A percentile compares a stretch with the other conserved stretches of the same genome.
Evolutionary conservation across 2,113 vertebrate genomes (phyloP).

Genomic region (Hemiprocne comata): DNA sequence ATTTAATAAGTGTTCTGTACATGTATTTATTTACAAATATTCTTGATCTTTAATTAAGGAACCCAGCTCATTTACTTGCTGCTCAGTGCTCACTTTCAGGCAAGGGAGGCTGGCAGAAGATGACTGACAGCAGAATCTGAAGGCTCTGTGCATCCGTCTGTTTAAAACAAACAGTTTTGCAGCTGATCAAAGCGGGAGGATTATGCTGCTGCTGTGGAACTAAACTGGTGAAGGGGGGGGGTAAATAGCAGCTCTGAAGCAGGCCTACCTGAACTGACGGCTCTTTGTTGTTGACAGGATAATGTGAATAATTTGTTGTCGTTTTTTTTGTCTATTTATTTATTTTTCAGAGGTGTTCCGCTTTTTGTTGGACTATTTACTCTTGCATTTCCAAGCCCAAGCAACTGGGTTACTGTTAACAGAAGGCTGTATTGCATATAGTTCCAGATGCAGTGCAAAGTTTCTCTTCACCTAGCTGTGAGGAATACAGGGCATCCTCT

Average conservation of each 20-base stretch:
- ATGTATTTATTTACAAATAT: background rate
- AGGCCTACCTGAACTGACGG: background rate
- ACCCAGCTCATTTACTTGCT: background rate
- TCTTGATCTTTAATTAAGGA: background rate
- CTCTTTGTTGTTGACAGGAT: background rate
- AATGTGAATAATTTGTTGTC: background rate
- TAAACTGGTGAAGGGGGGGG: background rate
- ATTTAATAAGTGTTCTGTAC: background rate
- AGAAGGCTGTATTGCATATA: background rate
- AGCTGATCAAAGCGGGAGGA: slow-evolving; percentile 43
- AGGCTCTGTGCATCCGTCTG: background rate
- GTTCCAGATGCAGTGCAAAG: background rate
- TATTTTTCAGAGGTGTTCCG: background rate
- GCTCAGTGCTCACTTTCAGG: background rate
- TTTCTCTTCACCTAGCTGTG: background rate
- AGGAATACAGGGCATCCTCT: background rate
- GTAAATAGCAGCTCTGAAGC: background rate
- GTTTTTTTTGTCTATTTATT: background rate
- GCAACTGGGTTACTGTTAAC: background rate
- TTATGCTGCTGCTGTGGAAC: background rate
- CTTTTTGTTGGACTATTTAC: background rate
- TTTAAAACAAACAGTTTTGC: background rate
- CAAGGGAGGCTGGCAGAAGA: background rate
- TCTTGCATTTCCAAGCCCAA: background rate
- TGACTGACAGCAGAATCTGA: background rate